Base-by-base conservation (phyloP, 2,888 invertebrate genomes). In the Sphinx pinastri region DNA sequence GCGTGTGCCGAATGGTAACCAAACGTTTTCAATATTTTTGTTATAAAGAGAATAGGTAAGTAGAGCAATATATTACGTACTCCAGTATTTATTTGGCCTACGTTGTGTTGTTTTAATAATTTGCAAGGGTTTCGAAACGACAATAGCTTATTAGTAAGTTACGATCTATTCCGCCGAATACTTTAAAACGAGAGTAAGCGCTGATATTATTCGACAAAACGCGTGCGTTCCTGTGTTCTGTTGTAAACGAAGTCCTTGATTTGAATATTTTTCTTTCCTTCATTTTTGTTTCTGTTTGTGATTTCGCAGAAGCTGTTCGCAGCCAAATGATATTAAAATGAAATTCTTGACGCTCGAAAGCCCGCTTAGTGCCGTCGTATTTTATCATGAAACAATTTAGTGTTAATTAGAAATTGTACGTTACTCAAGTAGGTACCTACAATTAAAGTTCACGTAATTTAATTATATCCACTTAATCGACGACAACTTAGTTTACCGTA, bases 11-110 rank as follows among this genome's bases (percentile, higher is more conserved):
- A 89, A 91, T 91, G 81, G 78, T 82, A 87, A 89, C 84, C 72
- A 76, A 78, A 78, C 77, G 81, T 84, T 88, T 89, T 88, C 87
- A 87, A 88, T 90, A 89, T 90, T 90, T 90, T 89, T 88, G 85
- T 86, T 85, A 83, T 79, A 84, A 85, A 83, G 81, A 75, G 81
- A 81, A 86, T 83, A 72, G 72, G 72, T 77, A 83, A 79, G 72
- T 63, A 63, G 63, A 63, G 49, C 13, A 63, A 63, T 85, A 85
- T 79, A 81, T 83, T 81, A 80, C 81, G 72, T 75, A 77, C 76
- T 75, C 73, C 45, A 69, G 72, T 82, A 84, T 87, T 83, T 84
- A 84, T 85, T 82, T 70, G 75, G 45, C n/a, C n/a, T 31, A 8
- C 58, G 58, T 63, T 66, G 47, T 68, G 25, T 57, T 59, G 60